Evolutionary conservation across 2,888 invertebrate species (phyloP), one percentile per base, ranked within the genome.

Genomic region (Timema cristinae): DNA sequence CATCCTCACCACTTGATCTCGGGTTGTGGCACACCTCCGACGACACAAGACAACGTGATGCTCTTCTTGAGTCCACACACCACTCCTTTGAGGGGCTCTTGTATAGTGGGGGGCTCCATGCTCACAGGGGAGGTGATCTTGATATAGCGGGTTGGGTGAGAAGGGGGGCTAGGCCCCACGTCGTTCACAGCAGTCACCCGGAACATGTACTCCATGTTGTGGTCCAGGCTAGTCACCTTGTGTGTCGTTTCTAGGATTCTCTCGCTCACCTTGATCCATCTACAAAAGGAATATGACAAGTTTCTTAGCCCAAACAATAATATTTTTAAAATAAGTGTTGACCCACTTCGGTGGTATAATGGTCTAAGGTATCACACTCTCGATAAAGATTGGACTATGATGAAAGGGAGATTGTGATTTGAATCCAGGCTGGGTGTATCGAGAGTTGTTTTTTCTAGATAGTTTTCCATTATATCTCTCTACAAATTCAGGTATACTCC

Each of bases 111-210:
- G 7, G 89, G 83, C 79, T 89, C 87, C 70, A 84, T 83, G 71
- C 84, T 83, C 68, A 83, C 83, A 63, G 85, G 82, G 69, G 86
- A 85, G 67, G 86, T 81, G 72, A 91, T 84, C 73, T 86, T 84
- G 54, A 90, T 83, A 76, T 85, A 88, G 71, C 87, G 86, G n/a
- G 89, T 89, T 10, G 84, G 79, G 70, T 88, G 87, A 0, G 91
- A 91, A 9, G 91, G 86, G 74, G 89, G 89, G 75, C 93, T 91
- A 2, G 87, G 85, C 9, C 94, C 93, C 66, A 90, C 89, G 81
- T 88, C 88, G 79, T 94, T 94, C 1, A 91, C 87, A 32, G 93
- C 93, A 73, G 88, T 89, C 2, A 91, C 88, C 77, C 91, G 86
- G 83, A 93, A 92, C 76, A 88, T 87, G 77, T 92, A 91, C 77